Evolutionary conservation across 2,888 invertebrate species (phyloP).

Genomic region (Perizoma flavofasciatum): DNA sequence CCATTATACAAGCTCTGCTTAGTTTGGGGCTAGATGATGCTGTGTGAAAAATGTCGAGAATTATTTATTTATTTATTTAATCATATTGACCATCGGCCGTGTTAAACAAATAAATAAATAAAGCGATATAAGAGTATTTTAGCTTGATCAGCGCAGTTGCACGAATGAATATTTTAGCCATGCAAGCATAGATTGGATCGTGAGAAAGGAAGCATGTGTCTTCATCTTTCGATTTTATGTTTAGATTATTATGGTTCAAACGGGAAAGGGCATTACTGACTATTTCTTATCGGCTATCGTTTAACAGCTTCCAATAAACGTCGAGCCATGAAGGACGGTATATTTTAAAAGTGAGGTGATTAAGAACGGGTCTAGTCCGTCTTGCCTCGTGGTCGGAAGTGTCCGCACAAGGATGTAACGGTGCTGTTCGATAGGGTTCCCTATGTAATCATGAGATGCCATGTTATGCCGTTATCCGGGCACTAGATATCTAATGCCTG

Average conservation of each 20-base stretch:
- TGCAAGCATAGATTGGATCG: conserved; percentile 9
- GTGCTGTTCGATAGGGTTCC: conserved; percentile 57
- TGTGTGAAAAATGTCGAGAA: no score
- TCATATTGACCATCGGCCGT: no score
- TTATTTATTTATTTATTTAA: no score
- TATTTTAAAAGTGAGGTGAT: conserved; percentile 39
- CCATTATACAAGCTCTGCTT: no score
- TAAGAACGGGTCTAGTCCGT: conserved; percentile 42
- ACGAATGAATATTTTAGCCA: conserved; percentile 1
- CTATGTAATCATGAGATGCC: conserved; percentile 56
- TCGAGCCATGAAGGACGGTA: conserved; percentile 38
- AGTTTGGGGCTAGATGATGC: no score
- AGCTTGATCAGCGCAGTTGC: conserved; percentile 11
- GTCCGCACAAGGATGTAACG: conserved; percentile 65
- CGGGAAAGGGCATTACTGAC: conserved; percentile 31
- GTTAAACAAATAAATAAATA: neutral
- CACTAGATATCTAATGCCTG: conserved; percentile 38
- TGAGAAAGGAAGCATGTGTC: conserved; percentile 30
- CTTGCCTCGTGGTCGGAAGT: conserved; percentile 58
- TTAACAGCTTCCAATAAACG: conserved; percentile 34
- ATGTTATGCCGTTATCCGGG: conserved; percentile 53
- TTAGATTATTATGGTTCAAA: conserved; percentile 30
- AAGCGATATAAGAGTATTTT: conserved; percentile 8
- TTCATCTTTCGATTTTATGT: conserved; percentile 26
- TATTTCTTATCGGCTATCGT: conserved; percentile 34